Evolutionary conservation across 2,797 vertebrate species (phyloP), one percentile per base, ranked within the genome.

Genomic region (Syngnathus rostellatus): DNA sequence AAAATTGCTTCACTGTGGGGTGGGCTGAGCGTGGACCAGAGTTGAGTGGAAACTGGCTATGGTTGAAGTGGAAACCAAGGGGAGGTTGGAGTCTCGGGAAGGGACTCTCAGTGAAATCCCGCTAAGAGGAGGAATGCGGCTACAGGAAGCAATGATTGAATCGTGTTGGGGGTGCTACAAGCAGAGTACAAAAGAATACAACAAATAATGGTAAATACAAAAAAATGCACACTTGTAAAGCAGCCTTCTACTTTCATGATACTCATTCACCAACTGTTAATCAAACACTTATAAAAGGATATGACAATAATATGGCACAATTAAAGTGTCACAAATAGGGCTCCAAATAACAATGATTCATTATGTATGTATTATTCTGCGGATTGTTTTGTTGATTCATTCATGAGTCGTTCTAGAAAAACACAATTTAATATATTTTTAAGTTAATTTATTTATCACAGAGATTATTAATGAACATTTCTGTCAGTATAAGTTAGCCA

Each of bases 1-100:
- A 40, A 61, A 61, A 61, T 21, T 61, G 38, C 58, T 40, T 40
- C 58, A 61, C 58, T 14, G 58, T 61, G 25, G 54, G 54, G 14
- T 57, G 8, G 25, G 54, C 54, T 31, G 54, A 57, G 14, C 37
- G 21, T 37, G 54, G 25, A 6, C 54, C 25, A 57, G 23, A 37
- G 54, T 16, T 37, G 54, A 31, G 17, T 40, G 38, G 38, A 40
- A 60, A 60, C 58, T n/a, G 38, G 58, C 17, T 60, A 4, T 5
- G 17, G 38, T 40, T 41, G 58, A 60, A 31, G 58, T 11, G 58
- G 16, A 60, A 60, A 60, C 37, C 58, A 21, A 60, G 19, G 58
- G 58, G 38, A n/a, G 11, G 16, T 40, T 60, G 17, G 17, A 60
- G 37, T 60, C 38, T 40, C 5, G 38, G 58, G 58, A 60, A 60